Evolutionary conservation across 2,797 vertebrate genomes (phyloP), one percentile per base, ranked within the genome.

Genomic region (Helostoma temminkii): DNA sequence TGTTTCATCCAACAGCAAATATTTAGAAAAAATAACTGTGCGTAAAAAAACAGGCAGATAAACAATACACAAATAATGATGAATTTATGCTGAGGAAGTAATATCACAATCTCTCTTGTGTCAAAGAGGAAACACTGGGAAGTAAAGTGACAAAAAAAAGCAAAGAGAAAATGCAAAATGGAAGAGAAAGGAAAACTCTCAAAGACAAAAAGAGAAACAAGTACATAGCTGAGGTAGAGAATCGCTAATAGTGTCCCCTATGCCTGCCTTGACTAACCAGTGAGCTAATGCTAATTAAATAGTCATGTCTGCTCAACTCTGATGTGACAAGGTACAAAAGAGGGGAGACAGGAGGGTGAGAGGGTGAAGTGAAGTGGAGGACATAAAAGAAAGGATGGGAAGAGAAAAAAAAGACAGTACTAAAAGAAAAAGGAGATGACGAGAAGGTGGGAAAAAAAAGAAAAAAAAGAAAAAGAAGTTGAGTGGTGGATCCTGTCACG

Each of bases 401-500:
- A 43, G 55, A 52, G 0, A 16, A 45, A 8, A 28, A 9, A 45
- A 61, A 63, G 47, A 37, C 14, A 1, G 39, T 26, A 45, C 9
- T 45, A 9, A 63, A 79, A 69, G 26, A 21, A 24, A 58, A 55
- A 52, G 15, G 48, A 1, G 16, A 55, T 11, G 18, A 42, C 42
- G 46, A 24, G 32, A 11, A 3, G 15, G 9, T 39, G n/a, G 8
- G 24, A 12, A 0, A 18, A 30, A 55, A 43, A 66, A 15, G 59
- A 18, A 41, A 3, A 1, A 37, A 37, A 37, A 14, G 37, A 53
- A 71, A 57, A 18, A 62, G 50, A 68, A 36, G 55, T 48, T 60
- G 88, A 93, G 92, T 93, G 91, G 84, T 73, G 81, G 86, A 79
- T 80, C 76, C 42, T 94, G 93, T 92, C 52, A 9, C 71, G 74